Conservation (phyloP, 1,140 invertebrate species). For the Idris sp. region DNA sequence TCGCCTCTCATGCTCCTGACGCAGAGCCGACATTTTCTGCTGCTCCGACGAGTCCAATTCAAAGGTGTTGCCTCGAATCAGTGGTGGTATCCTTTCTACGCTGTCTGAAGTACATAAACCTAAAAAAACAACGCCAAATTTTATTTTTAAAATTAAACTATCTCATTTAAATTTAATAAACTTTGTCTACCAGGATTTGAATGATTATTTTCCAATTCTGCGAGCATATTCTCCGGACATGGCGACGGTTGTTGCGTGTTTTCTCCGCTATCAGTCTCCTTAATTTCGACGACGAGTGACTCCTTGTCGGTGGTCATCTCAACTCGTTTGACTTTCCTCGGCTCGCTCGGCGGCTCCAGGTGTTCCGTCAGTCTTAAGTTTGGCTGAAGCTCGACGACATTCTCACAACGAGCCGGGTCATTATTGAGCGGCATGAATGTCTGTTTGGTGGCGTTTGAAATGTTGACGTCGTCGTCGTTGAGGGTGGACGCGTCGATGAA, state of each 20-base stretch:
- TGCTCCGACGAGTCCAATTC: conserved; percentile 71
- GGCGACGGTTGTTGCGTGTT: conserved; percentile 74
- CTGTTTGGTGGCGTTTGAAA: conserved; percentile 30
- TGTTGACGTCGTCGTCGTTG: conserved; percentile 80
- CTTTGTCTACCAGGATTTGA: too few species aligned
- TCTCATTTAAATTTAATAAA: too few species aligned
- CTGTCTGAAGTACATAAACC: conserved; percentile 18
- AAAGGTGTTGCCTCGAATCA: conserved; percentile 79
- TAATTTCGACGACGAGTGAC: conserved; percentile 73
- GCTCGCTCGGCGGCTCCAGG: conserved; percentile 64
- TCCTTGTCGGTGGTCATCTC: conserved; percentile 67
- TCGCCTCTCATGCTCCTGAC: conserved; percentile 80
- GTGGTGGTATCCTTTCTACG: conserved; percentile 66
- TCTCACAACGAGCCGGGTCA: conserved; percentile 57
- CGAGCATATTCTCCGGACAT: conserved; percentile 71
- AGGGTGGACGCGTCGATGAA: conserved; percentile 87
- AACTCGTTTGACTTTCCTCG: conserved; percentile 65
- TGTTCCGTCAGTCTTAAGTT: conserved; percentile 69
- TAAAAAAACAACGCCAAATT: not conserved
- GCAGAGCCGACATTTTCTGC: conserved; percentile 69
- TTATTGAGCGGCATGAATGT: conserved; percentile 21
- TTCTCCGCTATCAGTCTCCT: conserved; percentile 75
- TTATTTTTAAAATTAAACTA: too few species aligned
- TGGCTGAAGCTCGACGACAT: conserved; percentile 65
- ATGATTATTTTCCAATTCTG: conserved; percentile 10